These are phyloP conservation scores for Syngnathus rostellatus DNA, from an alignment of 2,797 vertebrate genomes.

Conservation along the genomic window DNA sequence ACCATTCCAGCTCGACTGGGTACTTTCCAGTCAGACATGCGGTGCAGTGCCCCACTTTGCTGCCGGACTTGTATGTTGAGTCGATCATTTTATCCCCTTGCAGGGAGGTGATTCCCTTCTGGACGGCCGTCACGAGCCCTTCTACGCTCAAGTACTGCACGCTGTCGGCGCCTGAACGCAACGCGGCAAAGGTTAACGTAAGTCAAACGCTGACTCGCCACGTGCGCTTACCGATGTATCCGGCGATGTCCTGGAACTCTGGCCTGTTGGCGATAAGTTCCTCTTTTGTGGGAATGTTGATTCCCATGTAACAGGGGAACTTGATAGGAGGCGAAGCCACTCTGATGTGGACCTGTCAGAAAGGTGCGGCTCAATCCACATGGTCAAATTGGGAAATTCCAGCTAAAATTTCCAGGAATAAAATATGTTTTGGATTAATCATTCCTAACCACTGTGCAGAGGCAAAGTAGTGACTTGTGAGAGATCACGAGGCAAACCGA, in stretches of 20 bases:
- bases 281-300: slow-evolving; percentile 98
- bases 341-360: slow-evolving; percentile 85
- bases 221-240: slow-evolving; percentile 77
- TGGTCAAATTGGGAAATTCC: not conserved
- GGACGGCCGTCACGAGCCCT: slow-evolving; percentile 86
- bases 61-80: slow-evolving; percentile 41
- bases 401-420: not conserved
- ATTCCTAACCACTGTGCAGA: no score
- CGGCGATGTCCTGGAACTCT: slow-evolving; percentile 87
- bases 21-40: slow-evolving; percentile 95
- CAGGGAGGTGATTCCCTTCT: slow-evolving; percentile 69
- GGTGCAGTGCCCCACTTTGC: slow-evolving; percentile 81
- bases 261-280: slow-evolving; percentile 97
- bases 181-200: not conserved
- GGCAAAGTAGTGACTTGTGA: no score
- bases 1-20: slow-evolving; percentile 93
- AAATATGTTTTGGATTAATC: not conserved
- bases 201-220: not conserved
- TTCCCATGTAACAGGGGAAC: slow-evolving; percentile 97
- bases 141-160: slow-evolving; percentile 92
- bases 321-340: slow-evolving; percentile 93
- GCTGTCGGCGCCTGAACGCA: slow-evolving; percentile 81
- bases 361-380: not conserved
- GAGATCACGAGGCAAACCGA: no score
- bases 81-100: slow-evolving; percentile 61